Evolutionary conservation across 2,888 invertebrate genomes (phyloP), one percentile per base, ranked within the genome.

Genomic region (Pollenia angustigena): DNA sequence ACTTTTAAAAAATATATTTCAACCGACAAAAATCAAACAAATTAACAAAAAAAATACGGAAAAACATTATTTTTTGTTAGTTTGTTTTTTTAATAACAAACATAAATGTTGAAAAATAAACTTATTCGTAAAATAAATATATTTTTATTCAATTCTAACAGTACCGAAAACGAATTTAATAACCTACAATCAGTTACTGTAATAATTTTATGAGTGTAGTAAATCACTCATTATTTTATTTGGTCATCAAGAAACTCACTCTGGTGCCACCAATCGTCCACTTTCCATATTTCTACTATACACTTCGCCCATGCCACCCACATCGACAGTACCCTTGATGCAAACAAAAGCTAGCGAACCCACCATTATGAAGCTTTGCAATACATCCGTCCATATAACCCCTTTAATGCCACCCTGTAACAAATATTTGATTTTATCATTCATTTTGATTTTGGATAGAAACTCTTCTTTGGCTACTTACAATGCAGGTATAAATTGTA

Each of bases 401-500:
- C 97, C 97, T 93, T 96, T 96, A 64, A 97, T 93, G 85, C 97
- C 97, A 89, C 96, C 97, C 96, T 96, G 87, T 10, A 56, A 54
- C 42, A n/a, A 62, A 50, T 0, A 44, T 14, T 18, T 10, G 42
- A 46, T 44, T 14, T 1, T 46, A 62, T 62, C 54, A 42, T n/a
- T 6, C 18, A 44, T 40, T 12, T 40, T 16, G 10, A 50, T 42
- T 42, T 42, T 18, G 12, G 4, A 23, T 64, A 32, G 60, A 9
- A 2, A 12, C 14, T 66, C 48, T 32, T 1, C 11, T 3, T 11
- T 64, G 8, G 56, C 14, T 87, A 96, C 90, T 97, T 96, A 94
- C 97, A 96, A 88, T 97, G 80, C 97, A 97, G 0, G 98, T 98
- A 93, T 98, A 98, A 93, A 98, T 96, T 89, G 98, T 98, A 94